Evolutionary conservation across 2,797 vertebrate genomes (phyloP), one percentile per base, ranked within the genome.

Genomic region (Clarias fuscus): DNA sequence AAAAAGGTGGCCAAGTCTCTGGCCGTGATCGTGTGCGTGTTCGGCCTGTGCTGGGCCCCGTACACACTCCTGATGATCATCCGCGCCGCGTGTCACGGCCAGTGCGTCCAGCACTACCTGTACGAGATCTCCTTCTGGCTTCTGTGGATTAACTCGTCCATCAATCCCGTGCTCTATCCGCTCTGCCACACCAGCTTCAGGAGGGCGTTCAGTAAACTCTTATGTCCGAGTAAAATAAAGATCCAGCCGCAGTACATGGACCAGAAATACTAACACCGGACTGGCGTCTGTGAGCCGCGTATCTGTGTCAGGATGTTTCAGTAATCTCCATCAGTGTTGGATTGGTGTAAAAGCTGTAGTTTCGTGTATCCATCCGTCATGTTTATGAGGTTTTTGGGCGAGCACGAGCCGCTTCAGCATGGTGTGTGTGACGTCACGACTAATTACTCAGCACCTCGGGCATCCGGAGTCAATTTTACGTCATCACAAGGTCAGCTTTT

Each of bases 51-150:
- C 65, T 96, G 94, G 93, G 94, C 95, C 14, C 95, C 95, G 0
- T 96, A 95, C 76, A 95, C 94, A 0, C 92, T 96, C 24, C 30
- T 95, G 73, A 94, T 95, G 95, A 95, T 96, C 89, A 95, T 95
- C 88, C 88, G 92, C 85, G 95, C 95, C 2, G 94, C 93, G 1
- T 95, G 95, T 84, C 94, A 95, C 0, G 92, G 93, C 7, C 93
- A 88, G 10, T 94, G 94, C 10, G 92, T 95, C 73, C 93, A 91
- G 18, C 82, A 95, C 18, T 93, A 93, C 43, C 91, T 95, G 85
- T 95, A 94, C 3, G 95, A 96, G 87, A 93, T 92, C 48, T 96
- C 94, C 0, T 96, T 96, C 91, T 96, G 95, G 94, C 91, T 96
- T 3, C 91, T 95, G 68, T 95, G 95, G 95, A 82, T 96, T 20